phyloP scores from a whole-genome alignment of 1,140 invertebrate genomes.

The Aricia agestis region DNA sequence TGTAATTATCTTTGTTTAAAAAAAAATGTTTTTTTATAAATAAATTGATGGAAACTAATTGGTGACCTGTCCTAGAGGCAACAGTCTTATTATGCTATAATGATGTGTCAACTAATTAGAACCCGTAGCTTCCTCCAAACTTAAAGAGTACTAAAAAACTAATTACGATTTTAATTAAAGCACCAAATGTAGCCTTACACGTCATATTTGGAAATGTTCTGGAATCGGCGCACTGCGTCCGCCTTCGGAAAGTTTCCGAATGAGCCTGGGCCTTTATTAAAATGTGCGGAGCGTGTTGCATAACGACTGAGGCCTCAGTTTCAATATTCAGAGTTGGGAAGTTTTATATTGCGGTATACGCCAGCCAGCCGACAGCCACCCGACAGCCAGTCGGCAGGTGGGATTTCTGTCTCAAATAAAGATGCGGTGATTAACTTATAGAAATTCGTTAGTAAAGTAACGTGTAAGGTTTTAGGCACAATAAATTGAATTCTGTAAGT shows the following conservation, averaged over 20 bases:
- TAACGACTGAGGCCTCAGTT: constrained; percentile 64
- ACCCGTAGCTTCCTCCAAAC: too few species aligned
- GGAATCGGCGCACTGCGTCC: constrained; percentile 48
- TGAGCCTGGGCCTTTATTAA: constrained; percentile 68
- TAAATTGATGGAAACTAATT: too few species aligned
- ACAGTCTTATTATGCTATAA: too few species aligned
- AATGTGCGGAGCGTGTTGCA: constrained; percentile 68
- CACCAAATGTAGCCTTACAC: not conserved
- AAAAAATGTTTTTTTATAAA: too few species aligned
- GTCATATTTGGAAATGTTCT: not conserved
- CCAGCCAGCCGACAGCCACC: too few species aligned
- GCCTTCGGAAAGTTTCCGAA: constrained; percentile 70
- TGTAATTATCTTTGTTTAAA: too few species aligned
- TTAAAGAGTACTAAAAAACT: not conserved
- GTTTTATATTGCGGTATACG: constrained; percentile 74
- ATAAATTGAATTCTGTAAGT: too few species aligned
- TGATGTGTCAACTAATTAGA: too few species aligned
- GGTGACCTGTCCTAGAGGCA: too few species aligned
- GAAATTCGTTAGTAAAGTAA: constrained; percentile 20
- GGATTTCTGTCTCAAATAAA: constrained; percentile 58
- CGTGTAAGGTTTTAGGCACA: too few species aligned
- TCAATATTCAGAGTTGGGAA: constrained; percentile 73
- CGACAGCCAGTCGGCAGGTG: constrained; percentile 40
- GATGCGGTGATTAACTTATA: constrained; percentile 56
- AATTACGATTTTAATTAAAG: not conserved